phyloP scores from a whole-genome alignment of 1,140 invertebrate species.

The Periplaneta americana region DNA sequence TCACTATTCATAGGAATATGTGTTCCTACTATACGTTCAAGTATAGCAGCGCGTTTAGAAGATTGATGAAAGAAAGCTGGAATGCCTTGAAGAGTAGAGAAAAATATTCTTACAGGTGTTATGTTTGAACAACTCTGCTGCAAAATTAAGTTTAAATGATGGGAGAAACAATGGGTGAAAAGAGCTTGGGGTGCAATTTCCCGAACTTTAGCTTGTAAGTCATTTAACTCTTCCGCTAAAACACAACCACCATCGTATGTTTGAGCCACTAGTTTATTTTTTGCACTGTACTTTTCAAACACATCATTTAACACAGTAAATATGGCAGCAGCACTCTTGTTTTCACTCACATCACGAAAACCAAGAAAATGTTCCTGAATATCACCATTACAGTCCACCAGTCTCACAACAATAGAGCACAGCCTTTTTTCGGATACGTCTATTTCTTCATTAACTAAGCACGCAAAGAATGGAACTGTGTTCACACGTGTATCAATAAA shows the following conservation, averaged over 20 bases:
- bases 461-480: conserved; percentile 13
- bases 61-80: conserved; percentile 17
- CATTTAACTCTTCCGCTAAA: conserved; percentile 15
- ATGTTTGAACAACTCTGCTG: conserved; percentile 5
- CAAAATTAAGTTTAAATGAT: conserved; percentile 17
- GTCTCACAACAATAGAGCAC: conserved; percentile 16
- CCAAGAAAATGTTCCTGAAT: conserved; percentile 20
- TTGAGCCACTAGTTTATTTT: conserved; percentile 21
- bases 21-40: conserved; percentile 2
- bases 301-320: not conserved
- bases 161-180: conserved; percentile 13
- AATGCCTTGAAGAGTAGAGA: conserved; percentile 14
- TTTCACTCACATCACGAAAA: conserved; percentile 13
- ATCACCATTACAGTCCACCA: conserved; percentile 2
- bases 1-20: not conserved
- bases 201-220: conserved; percentile 15
- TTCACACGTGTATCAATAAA: conserved; percentile 12
- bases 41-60: conserved; percentile 4
- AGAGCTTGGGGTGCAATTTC: conserved; percentile 15
- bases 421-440: conserved; percentile 18
- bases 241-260: conserved; percentile 21
- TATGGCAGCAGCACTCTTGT: conserved; percentile 13
- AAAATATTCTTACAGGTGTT: conserved; percentile 8
- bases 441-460: conserved; percentile 19
- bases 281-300: conserved; percentile 9